Evolutionary conservation across 1,140 invertebrate species (phyloP), one percentile per base, ranked within the genome.

Genomic region (Diachasmimorpha longicaudata): DNA sequence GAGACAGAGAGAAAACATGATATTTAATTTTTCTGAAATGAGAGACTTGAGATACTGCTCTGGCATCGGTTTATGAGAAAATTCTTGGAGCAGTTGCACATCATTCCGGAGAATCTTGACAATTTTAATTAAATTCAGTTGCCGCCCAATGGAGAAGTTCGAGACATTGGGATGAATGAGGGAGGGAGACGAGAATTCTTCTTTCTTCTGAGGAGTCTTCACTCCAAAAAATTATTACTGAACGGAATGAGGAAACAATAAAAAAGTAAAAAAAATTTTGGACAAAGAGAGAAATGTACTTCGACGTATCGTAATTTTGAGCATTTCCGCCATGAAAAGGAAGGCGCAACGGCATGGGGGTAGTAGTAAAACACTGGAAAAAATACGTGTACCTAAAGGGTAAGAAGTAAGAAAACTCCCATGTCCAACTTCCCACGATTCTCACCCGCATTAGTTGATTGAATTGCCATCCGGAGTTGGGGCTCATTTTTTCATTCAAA

Each of bases 81-180:
- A 87, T 85, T 87, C 84, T 79, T 81, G 69, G 46, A 75, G 55
- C 31, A 70, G 44, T 31, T 77, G 78, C 71, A 72, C 78, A 78
- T 79, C 74, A 78, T 78, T 31, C 75, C 72, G 77, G 78, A 77
- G 85, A 86, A 87, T 87, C 70, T 80, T 77, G 80, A 77, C 78
- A 72, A 87, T 87, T 87, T 87, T 86, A 87, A 87, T 87, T 87
- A 87, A 87, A 85, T 79, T 72, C 79, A 74, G 68, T 69, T 67
- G 31, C 66, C 63, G 42, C 74, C 63, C 31, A 31, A 31, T 6
- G 48, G 48, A 55, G 48, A 55, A 16, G 5, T 4, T 4, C n/a
- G 48, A 63, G 58, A 25, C 8, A 9, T 63, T 4, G 14, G 23
- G 23, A 25, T 19, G 13, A 25, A 31, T 25, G 5, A 19, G 23